A percentile compares a stretch with the other conserved stretches of the same genome.
Conservation (phyloP, 2,888 invertebrate genomes). For the Dastarcus helophoroides region DNA sequence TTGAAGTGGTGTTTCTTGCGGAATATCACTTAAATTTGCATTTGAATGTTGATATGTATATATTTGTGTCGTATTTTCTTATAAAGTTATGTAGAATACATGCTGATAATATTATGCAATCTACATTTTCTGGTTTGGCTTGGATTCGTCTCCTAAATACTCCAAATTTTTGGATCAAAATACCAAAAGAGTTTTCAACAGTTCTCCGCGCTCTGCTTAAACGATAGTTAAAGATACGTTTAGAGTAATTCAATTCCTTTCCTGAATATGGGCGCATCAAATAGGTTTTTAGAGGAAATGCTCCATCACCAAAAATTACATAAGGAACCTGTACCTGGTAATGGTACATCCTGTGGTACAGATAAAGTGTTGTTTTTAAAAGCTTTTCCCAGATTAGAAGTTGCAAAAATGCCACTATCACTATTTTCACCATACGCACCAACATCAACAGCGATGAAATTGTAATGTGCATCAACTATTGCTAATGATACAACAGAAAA, state of each 20-base stretch:
- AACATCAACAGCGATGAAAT: constrained; percentile 18
- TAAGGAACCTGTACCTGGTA: constrained; percentile 15
- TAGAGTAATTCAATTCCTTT: constrained; percentile 19
- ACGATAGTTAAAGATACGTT: constrained; percentile 26
- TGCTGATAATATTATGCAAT: background rate
- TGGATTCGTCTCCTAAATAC: constrained; percentile 14
- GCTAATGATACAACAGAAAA: constrained; percentile 20
- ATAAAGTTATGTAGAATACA: constrained; percentile 4
- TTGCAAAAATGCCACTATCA: constrained; percentile 14
- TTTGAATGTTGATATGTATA: too few species aligned
- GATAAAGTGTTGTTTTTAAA: constrained; percentile 8
- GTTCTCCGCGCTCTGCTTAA: constrained; percentile 24
- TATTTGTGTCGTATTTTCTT: constrained; percentile 1
- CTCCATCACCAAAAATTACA: constrained; percentile 20
- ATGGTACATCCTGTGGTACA: constrained; percentile 7
- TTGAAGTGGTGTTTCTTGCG: too few species aligned
- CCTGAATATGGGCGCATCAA: constrained; percentile 11
- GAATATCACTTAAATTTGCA: too few species aligned
- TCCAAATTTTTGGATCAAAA: constrained; percentile 19
- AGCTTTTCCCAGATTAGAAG: constrained; percentile 13
- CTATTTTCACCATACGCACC: constrained; percentile 13
- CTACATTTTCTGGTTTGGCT: constrained; percentile 3
- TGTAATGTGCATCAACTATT: constrained; percentile 22
- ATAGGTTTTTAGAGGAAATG: constrained; percentile 17
- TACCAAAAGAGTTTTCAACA: constrained; percentile 23